Percentiles rank a stretch among this genome's conserved stretches.
Evolutionary conservation across 2,113 vertebrate species (phyloP).

Genomic region (Antechinus stuartii): DNA sequence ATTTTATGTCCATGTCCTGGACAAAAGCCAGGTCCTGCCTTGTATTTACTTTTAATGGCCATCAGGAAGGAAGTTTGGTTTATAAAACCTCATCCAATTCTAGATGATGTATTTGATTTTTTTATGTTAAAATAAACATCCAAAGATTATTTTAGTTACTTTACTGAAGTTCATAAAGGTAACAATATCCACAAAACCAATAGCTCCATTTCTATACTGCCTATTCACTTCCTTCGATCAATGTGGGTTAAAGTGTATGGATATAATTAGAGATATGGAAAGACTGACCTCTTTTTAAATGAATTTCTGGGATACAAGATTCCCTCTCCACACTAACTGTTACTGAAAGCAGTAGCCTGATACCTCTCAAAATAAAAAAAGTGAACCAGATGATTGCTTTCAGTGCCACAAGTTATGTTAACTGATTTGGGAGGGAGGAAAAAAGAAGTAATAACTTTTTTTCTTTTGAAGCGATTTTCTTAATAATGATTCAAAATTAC

Average conservation of each 20-base stretch:
- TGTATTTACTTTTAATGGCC: not conserved
- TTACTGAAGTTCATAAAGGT: not conserved
- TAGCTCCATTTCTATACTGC: not conserved
- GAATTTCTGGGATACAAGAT: not conserved
- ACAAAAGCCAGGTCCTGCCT: not conserved
- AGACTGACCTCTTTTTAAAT: not conserved
- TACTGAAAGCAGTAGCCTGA: not conserved
- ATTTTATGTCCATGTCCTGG: not conserved
- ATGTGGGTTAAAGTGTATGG: not conserved
- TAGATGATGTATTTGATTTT: not conserved
- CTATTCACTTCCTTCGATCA: not conserved
- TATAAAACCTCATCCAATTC: not conserved
- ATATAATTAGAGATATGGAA: not conserved
- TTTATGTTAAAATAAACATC: not conserved
- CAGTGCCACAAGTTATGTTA: not conserved
- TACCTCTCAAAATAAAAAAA: not conserved
- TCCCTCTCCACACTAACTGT: not conserved
- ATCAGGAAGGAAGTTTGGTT: not conserved
- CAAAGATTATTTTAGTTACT: not conserved
- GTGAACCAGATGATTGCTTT: not conserved
- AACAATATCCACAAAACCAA: not conserved
- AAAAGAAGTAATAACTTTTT: not conserved
- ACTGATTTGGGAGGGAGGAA: not conserved
- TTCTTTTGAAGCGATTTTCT: not conserved
- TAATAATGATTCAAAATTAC: not conserved